Conservation (phyloP, 2,888 invertebrate species). For the Leptothorax acervorum region DNA sequence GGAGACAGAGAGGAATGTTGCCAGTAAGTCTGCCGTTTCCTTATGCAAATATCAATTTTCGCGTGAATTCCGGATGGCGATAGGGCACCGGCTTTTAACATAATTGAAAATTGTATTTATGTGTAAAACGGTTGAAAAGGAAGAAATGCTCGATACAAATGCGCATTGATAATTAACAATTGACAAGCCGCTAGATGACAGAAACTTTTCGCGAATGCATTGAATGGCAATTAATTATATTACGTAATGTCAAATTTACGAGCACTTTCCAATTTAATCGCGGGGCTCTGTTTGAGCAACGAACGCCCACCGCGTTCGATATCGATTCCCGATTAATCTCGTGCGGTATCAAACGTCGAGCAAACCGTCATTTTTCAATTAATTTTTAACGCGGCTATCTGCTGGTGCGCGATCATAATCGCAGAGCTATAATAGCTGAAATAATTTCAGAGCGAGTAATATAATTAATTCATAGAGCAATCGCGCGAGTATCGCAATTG, state of each 20-base stretch:
- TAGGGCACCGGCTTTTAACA: neutral
- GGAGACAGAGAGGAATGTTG: slow-evolving; percentile 78
- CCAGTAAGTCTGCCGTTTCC: slow-evolving; percentile 76
- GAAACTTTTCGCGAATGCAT: slow-evolving; percentile 15
- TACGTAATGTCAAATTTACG: slow-evolving; percentile 23
- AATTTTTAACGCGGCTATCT: slow-evolving; percentile 35
- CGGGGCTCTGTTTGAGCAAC: slow-evolving; percentile 12
- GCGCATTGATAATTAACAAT: slow-evolving; percentile 31
- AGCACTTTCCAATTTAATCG: slow-evolving; percentile 42
- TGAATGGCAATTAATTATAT: slow-evolving; percentile 34
- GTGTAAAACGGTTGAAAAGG: neutral
- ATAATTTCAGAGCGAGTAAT: neutral
- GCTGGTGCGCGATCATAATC: neutral
- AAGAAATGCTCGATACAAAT: neutral
- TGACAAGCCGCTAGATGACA: neutral
- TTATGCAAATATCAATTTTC: neutral
- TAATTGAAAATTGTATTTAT: slow-evolving; percentile 16
- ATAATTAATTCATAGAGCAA: neutral
- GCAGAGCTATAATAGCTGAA: neutral
- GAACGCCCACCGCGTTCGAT: neutral
- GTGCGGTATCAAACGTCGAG: slow-evolving; percentile 4
- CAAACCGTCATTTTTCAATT: slow-evolving; percentile 18
- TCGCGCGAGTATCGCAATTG: neutral
- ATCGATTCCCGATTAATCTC: slow-evolving; percentile 49
- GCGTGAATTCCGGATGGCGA: neutral